Conservation (phyloP, 2,797 vertebrate species). For the Ataeniobius toweri region DNA sequence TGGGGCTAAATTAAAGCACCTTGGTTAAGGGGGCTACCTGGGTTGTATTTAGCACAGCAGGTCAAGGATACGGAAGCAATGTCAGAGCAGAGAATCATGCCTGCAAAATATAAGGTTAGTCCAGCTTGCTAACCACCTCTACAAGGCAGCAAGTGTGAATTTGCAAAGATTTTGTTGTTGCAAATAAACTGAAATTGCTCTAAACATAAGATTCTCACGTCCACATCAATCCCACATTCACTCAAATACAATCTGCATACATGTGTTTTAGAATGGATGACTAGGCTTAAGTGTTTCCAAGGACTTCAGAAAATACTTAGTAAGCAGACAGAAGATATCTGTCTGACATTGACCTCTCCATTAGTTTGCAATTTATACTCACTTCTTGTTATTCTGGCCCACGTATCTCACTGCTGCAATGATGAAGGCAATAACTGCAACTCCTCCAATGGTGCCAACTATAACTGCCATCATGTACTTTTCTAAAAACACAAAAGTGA, state of each 20-base stretch:
- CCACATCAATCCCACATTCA: conserved; percentile 65
- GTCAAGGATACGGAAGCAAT: conserved; percentile 78
- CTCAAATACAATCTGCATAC: conserved; percentile 52
- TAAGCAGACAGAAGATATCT: conserved; percentile 50
- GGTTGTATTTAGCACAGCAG: conserved; percentile 74
- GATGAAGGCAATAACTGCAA: conserved; percentile 92
- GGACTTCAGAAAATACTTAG: conserved; percentile 59
- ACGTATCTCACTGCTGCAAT: conserved; percentile 92
- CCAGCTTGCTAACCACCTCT: conserved; percentile 69
- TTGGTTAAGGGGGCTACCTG: conserved; percentile 71
- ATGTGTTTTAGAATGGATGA: conserved; percentile 81
- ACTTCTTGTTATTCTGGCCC: conserved; percentile 93
- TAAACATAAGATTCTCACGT: conserved; percentile 51
- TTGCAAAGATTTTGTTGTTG: conserved; percentile 53
- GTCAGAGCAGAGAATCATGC: conserved; percentile 70
- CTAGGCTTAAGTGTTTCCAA: conserved; percentile 82
- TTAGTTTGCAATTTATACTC: conserved; percentile 72
- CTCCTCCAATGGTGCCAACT: conserved; percentile 91
- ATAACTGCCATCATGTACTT: conserved; percentile 88
- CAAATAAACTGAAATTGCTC: conserved; percentile 63
- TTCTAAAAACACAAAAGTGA: conserved; percentile 66
- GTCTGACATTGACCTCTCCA: conserved; percentile 35
- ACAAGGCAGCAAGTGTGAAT: conserved; percentile 58
- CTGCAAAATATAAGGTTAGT: conserved; percentile 78
- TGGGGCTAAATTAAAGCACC: conserved; percentile 69